A percentile compares a stretch with the other conserved stretches of the same genome.
Conservation (phyloP, 2,113 vertebrate genomes). For the Gnathonemus echidnorhynchus region DNA sequence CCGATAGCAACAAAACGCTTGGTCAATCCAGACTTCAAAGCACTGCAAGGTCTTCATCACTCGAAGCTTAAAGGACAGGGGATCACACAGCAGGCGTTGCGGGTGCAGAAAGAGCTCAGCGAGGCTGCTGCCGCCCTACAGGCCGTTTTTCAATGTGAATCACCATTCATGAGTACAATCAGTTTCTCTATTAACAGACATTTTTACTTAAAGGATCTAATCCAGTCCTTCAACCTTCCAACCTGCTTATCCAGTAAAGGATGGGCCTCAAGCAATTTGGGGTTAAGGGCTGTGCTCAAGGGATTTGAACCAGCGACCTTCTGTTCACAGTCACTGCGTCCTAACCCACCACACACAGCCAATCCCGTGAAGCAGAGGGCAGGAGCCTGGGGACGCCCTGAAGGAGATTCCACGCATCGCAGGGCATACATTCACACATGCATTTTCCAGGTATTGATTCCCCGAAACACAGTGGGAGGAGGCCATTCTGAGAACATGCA, state of each 20-base stretch:
- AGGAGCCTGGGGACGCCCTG: not conserved
- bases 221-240: not conserved
- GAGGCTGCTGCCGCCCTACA: not conserved
- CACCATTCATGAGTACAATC: not conserved
- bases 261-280: not conserved
- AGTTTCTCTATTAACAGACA: not conserved
- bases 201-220: not conserved
- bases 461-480: not conserved
- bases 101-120: no score
- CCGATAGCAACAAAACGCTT: not conserved
- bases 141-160: not conserved
- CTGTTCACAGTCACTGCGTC: not conserved
- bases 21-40: not conserved
- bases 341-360: not conserved
- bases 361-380: not conserved
- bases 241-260: not conserved
- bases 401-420: not conserved
- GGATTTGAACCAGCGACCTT: not conserved
- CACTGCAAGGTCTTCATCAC: not conserved
- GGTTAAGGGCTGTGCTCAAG: not conserved
- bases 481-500: not conserved
- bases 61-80: not conserved
- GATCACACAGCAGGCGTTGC: not conserved
- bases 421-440: not conserved
- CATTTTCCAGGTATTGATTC: not conserved